phyloP scores from a whole-genome alignment of 2,888 invertebrate genomes.

The Cynaeus angustus region DNA sequence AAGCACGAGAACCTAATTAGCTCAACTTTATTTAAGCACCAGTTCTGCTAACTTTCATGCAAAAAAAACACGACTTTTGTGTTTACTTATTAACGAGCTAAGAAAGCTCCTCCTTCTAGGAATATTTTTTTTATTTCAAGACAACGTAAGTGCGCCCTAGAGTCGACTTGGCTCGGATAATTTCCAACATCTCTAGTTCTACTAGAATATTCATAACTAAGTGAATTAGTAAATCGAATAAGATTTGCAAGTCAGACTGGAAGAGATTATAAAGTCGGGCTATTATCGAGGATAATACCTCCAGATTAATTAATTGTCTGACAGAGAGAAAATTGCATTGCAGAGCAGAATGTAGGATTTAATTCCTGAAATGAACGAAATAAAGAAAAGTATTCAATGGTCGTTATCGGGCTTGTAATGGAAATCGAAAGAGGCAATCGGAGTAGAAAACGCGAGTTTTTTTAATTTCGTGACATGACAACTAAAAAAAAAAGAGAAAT shows the following conservation, averaged over 20 bases:
- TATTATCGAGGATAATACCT: constrained; percentile 10
- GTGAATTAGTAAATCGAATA: constrained; percentile 17
- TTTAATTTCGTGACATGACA: too few species aligned
- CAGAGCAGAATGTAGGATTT: background rate
- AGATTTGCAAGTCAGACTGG: constrained; percentile 4
- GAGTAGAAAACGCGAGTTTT: too few species aligned
- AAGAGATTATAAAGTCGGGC: constrained; percentile 7
- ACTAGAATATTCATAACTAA: constrained; percentile 8
- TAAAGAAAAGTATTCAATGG: too few species aligned
- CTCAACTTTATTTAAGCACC: too few species aligned
- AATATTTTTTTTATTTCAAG: too few species aligned
- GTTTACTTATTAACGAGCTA: too few species aligned
- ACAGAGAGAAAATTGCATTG: background rate
- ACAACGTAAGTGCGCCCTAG: background rate
- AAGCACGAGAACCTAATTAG: background rate
- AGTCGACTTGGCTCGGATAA: background rate
- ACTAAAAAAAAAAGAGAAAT: too few species aligned
- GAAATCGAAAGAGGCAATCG: too few species aligned
- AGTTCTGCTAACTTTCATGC: too few species aligned
- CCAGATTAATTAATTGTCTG: background rate
- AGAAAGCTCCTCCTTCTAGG: too few species aligned
- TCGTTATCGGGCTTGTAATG: too few species aligned
- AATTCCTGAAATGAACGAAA: background rate
- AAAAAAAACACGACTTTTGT: too few species aligned
- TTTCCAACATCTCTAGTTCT: constrained; percentile 1